Base-by-base conservation (phyloP, 2,888 invertebrate genomes). In the Auanema freiburgensis region DNA sequence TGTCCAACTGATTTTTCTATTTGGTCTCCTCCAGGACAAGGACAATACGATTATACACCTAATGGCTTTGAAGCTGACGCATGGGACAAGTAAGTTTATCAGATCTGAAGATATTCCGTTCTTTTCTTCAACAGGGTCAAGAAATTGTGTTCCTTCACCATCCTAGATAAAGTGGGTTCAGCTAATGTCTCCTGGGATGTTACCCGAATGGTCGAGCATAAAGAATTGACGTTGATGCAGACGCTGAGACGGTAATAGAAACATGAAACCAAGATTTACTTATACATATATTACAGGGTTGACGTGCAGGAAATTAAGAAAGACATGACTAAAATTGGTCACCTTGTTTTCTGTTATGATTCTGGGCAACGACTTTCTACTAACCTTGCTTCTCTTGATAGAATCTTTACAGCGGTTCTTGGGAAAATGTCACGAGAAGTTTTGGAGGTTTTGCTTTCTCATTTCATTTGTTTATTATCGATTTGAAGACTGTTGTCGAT, bases 211-310 rank as follows among this genome's bases (percentile, higher is more conserved):
- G 14, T 63, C 18, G 40, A 41, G 41, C 41, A 23, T 5, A 59
- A 41, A 1, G 66, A 66, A 44, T 11, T 52, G 24, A 59, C 58
- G 46, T 43, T 66, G 33, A 66, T 59, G 63, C 56, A 63, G 23
- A 66, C 66, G 10, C 44, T 66, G 21, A 63, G 63, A 56, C 58
- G 62, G 66, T 63, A n/a, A 44, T 51, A 23, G 23, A 23, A 24
- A 3, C 3, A 52, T 16, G 14, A 23, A 52, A 14, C 11, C 16
- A 50, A 50, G n/a, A 21, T 16, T 21, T 50, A 10, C 18, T 50
- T n/a, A 43, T 43, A 43, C 43, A 43, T 43, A 43, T 11, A 12
- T 43, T 43, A 12, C 33, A 63, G 63, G 52, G 40, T 24, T 23
- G 57, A 63, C n/a, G 53, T 63, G 24, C 51, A 53, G 21, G 57